Percentiles rank a stretch among this genome's conserved stretches.
Evolutionary conservation across 2,113 vertebrate species (phyloP).

Genomic region (Tor tambroides): DNA sequence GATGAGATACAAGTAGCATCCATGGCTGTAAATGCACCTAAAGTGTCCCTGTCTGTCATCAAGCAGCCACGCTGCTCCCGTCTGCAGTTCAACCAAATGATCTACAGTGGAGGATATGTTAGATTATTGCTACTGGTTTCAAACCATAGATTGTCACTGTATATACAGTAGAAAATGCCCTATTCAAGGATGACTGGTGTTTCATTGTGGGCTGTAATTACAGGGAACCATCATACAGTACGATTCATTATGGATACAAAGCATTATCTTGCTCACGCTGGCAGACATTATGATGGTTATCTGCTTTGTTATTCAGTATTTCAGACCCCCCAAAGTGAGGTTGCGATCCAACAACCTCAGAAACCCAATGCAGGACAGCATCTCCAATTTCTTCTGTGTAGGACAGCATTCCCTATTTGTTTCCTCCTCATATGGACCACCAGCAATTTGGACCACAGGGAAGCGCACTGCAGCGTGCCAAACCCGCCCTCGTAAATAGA

Average conservation of each 20-base stretch:
- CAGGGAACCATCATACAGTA: too few species aligned
- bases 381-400: conserved; percentile 18
- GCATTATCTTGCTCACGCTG: conserved; percentile 2
- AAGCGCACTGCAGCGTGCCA: conserved; percentile 43
- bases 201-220: neutral
- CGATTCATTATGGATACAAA: neutral
- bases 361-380: conserved; percentile 31
- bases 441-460: conserved; percentile 57
- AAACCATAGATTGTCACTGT: neutral
- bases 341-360: conserved; percentile 35
- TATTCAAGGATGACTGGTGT: neutral
- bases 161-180: neutral
- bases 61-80: too few species aligned
- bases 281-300: neutral
- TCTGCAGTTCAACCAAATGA: neutral
- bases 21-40: conserved; percentile 32
- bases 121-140: neutral
- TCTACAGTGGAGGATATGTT: neutral
- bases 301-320: conserved; percentile 35
- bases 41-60: conserved; percentile 49
- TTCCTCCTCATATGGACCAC: conserved; percentile 52
- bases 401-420: conserved; percentile 41
- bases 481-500: conserved; percentile 54
- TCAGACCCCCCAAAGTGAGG: conserved; percentile 6
- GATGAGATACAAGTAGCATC: conserved; percentile 47